Evolutionary conservation across 1,140 invertebrate genomes (phyloP), one percentile per base, ranked within the genome.

Genomic region (Lineus longissimus): DNA sequence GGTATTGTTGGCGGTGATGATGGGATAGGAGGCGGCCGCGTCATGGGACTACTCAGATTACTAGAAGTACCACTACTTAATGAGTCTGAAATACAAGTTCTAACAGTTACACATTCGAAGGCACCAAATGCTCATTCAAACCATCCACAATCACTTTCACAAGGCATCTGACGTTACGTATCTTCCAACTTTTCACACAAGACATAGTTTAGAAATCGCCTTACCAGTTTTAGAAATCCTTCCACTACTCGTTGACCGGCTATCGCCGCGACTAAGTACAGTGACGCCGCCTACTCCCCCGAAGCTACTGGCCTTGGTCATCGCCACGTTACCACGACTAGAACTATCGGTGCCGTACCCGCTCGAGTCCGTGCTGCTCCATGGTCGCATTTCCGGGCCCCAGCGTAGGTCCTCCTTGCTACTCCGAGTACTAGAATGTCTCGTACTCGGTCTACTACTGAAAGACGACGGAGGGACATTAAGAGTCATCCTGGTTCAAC

Each of bases 281-380:
- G 80, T 80, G 15, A 69, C 64, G 47, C 82, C 79, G 7, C 87
- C 71, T 92, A 92, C 27, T 19, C 91, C 91, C 25, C 90, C 90
- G 73, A 93, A 93, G 76, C 91, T 93, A 80, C 90, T 91, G 22
- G 89, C 90, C 79, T 93, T 93, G 57, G 90, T 88, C 23, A 93
- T 90, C 84, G 86, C 33, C 82, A 9, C 56, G 55, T 19, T 61
- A 63, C 23, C 51, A 36, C 6, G n/a, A 22, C 43, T 57, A 23
- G 55, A 58, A 22, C 59, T 65, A 54, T 74, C 71, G 31, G 71
- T 82, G 82, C 78, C 43, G 78, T 84, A 76, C 81, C 78, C 51
- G 80, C 83, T 73, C 19, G 81, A 81, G 57, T 84, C 82, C 40
- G 81, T 81, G 64, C 80, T 83, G 63, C 76, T 81, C 81, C 82